phyloP scores from a whole-genome alignment of 2,888 invertebrate species.

The Caenorhabditis sulstoni region DNA sequence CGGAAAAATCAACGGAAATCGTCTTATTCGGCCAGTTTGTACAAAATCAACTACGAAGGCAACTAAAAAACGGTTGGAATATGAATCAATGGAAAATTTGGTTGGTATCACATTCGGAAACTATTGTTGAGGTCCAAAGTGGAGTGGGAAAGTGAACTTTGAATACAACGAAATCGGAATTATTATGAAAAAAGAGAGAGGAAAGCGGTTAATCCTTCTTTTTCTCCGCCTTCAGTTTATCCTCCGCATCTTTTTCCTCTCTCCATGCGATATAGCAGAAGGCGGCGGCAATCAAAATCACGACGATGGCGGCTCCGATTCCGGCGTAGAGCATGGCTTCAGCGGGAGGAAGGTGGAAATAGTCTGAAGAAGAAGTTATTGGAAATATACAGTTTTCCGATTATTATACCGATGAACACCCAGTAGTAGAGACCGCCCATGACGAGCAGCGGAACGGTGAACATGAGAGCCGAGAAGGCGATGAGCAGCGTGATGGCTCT shows the following conservation, averaged over 20 bases:
- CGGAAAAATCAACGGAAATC: constrained; percentile 3
- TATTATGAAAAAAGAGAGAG: constrained; percentile 1
- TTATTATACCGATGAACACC: constrained; percentile 73
- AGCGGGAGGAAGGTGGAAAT: constrained; percentile 64
- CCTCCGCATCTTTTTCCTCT: constrained; percentile 72
- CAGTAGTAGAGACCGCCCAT: constrained; percentile 75
- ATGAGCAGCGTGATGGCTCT: constrained; percentile 69
- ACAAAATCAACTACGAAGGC: constrained; percentile 9
- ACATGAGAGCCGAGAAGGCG: constrained; percentile 73
- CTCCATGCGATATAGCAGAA: constrained; percentile 75
- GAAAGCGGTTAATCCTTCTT: constrained; percentile 13
- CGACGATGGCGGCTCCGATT: constrained; percentile 65
- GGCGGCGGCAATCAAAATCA: constrained; percentile 66
- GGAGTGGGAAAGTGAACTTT: background rate
- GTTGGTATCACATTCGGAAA: constrained; percentile 35
- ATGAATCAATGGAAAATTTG: background rate
- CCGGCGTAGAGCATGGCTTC: constrained; percentile 75
- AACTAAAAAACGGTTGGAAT: constrained; percentile 10
- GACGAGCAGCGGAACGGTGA: constrained; percentile 70
- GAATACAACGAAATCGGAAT: background rate
- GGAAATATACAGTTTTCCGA: too few species aligned
- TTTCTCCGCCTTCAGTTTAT: constrained; percentile 51
- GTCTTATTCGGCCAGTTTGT: constrained; percentile 17
- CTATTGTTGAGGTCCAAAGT: constrained; percentile 35
- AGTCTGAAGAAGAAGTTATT: constrained; percentile 68